Conservation (phyloP, 1,140 invertebrate species). For the Episyrphus balteatus region DNA sequence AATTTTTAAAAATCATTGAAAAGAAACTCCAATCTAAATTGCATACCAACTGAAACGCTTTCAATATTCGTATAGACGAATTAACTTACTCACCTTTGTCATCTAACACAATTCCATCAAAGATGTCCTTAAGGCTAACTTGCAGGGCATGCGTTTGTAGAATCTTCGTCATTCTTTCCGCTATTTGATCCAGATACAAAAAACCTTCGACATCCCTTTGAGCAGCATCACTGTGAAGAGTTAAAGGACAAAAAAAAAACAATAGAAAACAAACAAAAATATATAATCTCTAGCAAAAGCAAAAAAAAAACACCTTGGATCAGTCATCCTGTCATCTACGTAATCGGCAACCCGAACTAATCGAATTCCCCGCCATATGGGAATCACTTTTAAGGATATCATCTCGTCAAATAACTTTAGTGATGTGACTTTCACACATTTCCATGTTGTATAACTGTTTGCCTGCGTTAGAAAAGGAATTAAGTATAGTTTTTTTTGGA, state of each 20-base stretch:
- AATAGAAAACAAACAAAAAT: too few species aligned
- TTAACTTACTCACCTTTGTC: constrained; percentile 16
- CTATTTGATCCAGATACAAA: constrained; percentile 27
- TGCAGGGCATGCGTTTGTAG: constrained; percentile 45
- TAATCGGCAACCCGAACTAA: constrained; percentile 1
- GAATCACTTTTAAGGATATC: constrained; percentile 18
- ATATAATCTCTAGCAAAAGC: too few species aligned
- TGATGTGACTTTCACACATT: constrained; percentile 22
- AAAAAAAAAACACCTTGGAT: background rate
- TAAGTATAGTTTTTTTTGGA: too few species aligned
- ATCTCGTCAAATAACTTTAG: constrained; percentile 20
- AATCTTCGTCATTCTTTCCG: constrained; percentile 40
- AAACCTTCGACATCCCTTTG: constrained; percentile 22
- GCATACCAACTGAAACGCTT: too few species aligned
- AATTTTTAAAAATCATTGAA: background rate
- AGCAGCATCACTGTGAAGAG: too few species aligned
- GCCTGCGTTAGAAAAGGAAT: too few species aligned
- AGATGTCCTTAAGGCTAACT: constrained; percentile 39
- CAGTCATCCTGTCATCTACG: background rate
- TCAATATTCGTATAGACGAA: background rate
- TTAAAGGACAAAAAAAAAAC: too few species aligned
- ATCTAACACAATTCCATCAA: constrained; percentile 19
- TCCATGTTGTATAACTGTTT: constrained; percentile 11
- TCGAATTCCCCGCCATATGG: constrained; percentile 19
- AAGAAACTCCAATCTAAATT: background rate